A percentile compares a stretch with the other conserved stretches of the same genome.
phyloP scores from a whole-genome alignment of 1,140 invertebrate species.

The Meloidogyne hapla region DNA sequence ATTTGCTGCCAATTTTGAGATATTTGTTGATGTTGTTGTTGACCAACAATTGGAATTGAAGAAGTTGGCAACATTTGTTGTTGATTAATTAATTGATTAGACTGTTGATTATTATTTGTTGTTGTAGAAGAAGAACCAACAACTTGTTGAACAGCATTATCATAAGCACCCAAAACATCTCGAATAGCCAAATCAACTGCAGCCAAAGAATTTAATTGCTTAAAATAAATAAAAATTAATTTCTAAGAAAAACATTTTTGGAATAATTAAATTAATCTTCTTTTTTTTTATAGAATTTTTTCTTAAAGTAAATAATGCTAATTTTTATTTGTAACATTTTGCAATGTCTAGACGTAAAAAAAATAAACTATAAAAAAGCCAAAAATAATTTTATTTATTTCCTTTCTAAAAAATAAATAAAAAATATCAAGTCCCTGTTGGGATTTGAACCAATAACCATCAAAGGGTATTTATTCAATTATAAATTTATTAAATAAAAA shows the following conservation, averaged over 20 bases:
- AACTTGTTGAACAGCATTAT: conserved; percentile 59
- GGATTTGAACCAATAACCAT: too few species aligned
- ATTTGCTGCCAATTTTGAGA: conserved; percentile 24
- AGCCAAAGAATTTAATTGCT: conserved; percentile 62
- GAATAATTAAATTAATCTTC: too few species aligned
- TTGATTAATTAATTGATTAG: background rate
- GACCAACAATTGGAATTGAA: background rate
- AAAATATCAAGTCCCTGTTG: too few species aligned
- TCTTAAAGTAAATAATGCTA: too few species aligned
- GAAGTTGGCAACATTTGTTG: conserved; percentile 5
- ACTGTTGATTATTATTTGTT: conserved; percentile 3
- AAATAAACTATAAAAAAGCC: background rate
- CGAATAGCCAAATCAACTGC: conserved; percentile 59
- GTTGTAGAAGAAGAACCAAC: background rate
- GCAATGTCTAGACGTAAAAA: background rate
- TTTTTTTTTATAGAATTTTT: too few species aligned
- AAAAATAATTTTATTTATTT: background rate
- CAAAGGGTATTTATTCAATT: too few species aligned
- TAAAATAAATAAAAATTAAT: background rate
- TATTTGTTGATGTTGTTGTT: background rate
- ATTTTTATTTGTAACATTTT: too few species aligned
- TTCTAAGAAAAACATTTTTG: too few species aligned
- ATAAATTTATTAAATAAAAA: too few species aligned
- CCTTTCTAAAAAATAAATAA: background rate
- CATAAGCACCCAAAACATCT: conserved; percentile 59